Conservation (phyloP, 2,888 invertebrate genomes). For the Mythimna albipuncta region DNA sequence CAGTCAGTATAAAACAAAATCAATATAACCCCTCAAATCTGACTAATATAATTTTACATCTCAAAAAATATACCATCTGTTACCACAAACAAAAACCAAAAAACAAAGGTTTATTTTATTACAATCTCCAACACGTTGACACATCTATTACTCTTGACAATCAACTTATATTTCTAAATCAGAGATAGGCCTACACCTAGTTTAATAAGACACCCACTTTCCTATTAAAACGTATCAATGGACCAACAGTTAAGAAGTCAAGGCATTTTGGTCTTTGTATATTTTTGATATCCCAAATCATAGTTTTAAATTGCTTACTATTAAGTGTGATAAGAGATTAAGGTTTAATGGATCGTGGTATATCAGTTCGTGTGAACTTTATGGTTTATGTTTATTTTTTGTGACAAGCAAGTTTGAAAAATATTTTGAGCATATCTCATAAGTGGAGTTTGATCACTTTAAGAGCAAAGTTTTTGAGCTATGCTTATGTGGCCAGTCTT, state of each 20-base stretch:
- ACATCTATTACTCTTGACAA: conserved; percentile 74
- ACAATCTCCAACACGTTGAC: conserved; percentile 70
- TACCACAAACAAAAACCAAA: conserved; percentile 64
- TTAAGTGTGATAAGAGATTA: conserved; percentile 75
- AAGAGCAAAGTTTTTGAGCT: not conserved
- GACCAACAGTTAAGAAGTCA: conserved; percentile 10
- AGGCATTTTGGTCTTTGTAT: conserved; percentile 26
- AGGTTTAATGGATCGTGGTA: conserved; percentile 67
- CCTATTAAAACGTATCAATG: not conserved
- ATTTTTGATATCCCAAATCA: conserved; percentile 68
- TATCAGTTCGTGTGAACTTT: conserved; percentile 64
- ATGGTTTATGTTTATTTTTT: conserved; percentile 46
- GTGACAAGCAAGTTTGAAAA: conserved; percentile 12
- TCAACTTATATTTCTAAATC: conserved; percentile 72
- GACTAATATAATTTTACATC: conserved; percentile 33
- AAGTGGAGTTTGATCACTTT: not conserved
- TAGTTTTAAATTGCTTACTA: conserved; percentile 75
- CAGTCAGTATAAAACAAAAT: not conserved
- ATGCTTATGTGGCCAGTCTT: no score
- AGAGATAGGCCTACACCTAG: conserved; percentile 62
- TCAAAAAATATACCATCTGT: conserved; percentile 58
- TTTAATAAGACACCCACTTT: conserved; percentile 19
- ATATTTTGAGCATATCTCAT: not conserved
- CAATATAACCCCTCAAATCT: conserved; percentile 6
- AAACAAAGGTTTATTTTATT: conserved; percentile 76